These are phyloP conservation scores for Hemibagrus guttatus DNA, from an alignment of 2,797 vertebrate genomes.

Conservation along the genomic window DNA sequence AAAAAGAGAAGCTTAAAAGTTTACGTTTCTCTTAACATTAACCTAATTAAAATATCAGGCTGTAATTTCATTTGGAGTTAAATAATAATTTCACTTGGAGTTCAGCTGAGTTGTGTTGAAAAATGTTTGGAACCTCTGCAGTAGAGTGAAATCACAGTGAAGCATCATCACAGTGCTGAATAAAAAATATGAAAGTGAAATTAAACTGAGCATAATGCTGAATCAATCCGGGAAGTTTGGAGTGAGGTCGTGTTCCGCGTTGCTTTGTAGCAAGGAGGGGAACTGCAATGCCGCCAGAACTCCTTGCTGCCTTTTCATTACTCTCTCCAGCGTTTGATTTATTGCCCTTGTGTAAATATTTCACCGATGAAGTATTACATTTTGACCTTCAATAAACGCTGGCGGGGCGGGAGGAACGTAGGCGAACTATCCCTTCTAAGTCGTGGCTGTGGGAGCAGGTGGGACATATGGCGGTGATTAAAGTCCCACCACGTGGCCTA, in stretches of 20 bases:
- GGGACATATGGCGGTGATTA: constrained; percentile 55
- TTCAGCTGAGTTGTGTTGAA: not conserved
- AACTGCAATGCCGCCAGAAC: constrained; percentile 6
- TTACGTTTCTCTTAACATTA: not conserved
- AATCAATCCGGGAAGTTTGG: constrained; percentile 46
- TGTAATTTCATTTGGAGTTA: too few relatives aligned
- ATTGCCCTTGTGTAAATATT: constrained; percentile 66
- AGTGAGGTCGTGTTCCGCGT: constrained; percentile 31
- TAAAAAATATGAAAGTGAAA: constrained; percentile 35
- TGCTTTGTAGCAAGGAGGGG: not conserved
- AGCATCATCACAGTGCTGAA: constrained; percentile 31
- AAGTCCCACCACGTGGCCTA: constrained; percentile 41
- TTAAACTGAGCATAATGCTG: constrained; percentile 8
- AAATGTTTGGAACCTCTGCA: not conserved
- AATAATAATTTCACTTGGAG: not conserved
- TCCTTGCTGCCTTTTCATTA: constrained; percentile 56
- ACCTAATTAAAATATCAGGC: not conserved
- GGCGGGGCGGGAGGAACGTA: constrained; percentile 49
- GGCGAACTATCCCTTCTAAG: constrained; percentile 52
- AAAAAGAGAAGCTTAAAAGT: too few relatives aligned
- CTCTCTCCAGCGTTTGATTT: constrained; percentile 60
- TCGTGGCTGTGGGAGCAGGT: constrained; percentile 46
- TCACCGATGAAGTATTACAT: constrained; percentile 63
- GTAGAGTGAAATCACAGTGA: not conserved
- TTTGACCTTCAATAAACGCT: constrained; percentile 66